These are phyloP conservation scores for Ochotona princeps DNA, from an alignment of 2,113 vertebrate genomes.

Conservation along the genomic window DNA sequence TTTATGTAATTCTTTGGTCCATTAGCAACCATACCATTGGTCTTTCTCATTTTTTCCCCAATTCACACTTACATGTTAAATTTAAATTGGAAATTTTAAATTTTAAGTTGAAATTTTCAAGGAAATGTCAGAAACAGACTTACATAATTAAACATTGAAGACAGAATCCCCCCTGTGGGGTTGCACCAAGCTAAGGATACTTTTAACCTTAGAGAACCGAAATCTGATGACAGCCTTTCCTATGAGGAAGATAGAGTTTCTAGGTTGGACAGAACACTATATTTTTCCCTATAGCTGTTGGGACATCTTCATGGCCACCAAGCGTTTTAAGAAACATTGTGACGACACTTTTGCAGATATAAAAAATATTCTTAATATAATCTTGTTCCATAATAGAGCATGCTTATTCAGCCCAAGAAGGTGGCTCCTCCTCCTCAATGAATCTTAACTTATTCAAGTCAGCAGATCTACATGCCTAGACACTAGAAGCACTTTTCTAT, in stretches of 20 bases:
- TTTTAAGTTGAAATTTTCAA: background rate
- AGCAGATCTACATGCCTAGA: background rate
- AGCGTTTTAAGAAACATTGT: background rate
- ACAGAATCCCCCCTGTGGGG: background rate
- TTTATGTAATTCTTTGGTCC: slow-evolving; percentile 25
- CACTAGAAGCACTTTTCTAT: slow-evolving; percentile 4
- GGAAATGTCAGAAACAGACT: background rate
- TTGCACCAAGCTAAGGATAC: background rate
- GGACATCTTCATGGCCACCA: background rate
- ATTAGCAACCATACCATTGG: background rate
- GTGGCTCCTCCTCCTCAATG: background rate
- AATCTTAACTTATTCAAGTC: background rate
- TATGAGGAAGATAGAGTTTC: background rate
- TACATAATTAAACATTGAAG: background rate
- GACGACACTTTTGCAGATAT: background rate
- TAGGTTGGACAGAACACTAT: background rate
- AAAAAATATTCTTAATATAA: background rate
- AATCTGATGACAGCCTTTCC: background rate
- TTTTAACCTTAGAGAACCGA: background rate
- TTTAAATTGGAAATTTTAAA: background rate
- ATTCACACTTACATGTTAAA: background rate
- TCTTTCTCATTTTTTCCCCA: background rate
- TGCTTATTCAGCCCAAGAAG: background rate
- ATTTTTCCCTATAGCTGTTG: background rate
- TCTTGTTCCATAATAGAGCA: background rate